Conservation (phyloP, 2,113 vertebrate genomes). For the Otocyon megalotis region DNA sequence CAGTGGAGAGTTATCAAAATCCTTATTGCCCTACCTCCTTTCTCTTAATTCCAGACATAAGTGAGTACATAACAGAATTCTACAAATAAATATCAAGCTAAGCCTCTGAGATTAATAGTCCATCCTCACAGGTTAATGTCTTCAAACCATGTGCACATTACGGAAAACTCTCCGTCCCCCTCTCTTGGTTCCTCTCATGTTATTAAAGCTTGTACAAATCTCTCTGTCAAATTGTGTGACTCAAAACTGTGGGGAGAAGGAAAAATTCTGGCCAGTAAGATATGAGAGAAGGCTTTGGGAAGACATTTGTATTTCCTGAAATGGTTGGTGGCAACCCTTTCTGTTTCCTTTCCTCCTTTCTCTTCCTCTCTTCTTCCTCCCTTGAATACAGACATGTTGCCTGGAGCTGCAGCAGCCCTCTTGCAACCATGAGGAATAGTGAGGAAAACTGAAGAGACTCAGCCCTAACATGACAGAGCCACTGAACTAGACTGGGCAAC, state of each 20-base stretch:
- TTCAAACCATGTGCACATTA: slow-evolving; percentile 3
- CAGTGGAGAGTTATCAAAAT: slow-evolving; percentile 9
- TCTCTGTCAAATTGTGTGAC: background rate
- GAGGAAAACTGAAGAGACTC: background rate
- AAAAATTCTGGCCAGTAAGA: slow-evolving; percentile 23
- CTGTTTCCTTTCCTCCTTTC: background rate
- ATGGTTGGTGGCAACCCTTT: background rate
- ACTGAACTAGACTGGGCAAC: background rate
- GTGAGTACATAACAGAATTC: background rate
- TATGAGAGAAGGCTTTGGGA: background rate
- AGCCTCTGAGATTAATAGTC: slow-evolving; percentile 13
- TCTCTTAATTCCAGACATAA: slow-evolving; percentile 31
- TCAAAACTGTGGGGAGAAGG: background rate
- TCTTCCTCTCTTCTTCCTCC: background rate
- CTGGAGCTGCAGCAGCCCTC: background rate
- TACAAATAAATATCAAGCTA: background rate
- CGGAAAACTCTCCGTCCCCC: background rate
- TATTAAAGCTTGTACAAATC: slow-evolving; percentile 16
- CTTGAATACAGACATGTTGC: background rate
- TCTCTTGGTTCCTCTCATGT: background rate
- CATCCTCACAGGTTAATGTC: background rate
- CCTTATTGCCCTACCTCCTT: background rate
- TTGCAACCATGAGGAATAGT: background rate
- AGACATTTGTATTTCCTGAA: background rate
- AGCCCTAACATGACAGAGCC: background rate